These are phyloP conservation scores for Hydractinia symbiolongicarpus DNA, from an alignment of 30 jellyfish, hydroid and myxozoan genomes.

Conservation along the genomic window DNA sequence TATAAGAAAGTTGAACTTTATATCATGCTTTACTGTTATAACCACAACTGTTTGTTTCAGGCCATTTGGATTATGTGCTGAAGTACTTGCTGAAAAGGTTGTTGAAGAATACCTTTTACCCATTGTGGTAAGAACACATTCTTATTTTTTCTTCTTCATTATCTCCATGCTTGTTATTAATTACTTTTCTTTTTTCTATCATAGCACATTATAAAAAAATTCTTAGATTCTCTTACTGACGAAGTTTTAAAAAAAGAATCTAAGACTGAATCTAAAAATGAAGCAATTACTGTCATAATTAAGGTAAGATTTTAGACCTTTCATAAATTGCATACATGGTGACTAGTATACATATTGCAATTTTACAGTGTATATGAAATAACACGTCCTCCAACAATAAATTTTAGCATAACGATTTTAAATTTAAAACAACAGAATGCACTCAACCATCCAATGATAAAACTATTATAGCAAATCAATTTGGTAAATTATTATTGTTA, in stretches of 20 bases:
- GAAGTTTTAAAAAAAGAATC: constrained; percentile 87
- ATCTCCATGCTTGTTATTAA: not conserved
- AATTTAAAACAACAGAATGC: too few relatives aligned
- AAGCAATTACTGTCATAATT: constrained; percentile 81
- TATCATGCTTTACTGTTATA: too few relatives aligned
- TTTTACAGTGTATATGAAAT: too few relatives aligned
- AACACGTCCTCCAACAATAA: too few relatives aligned
- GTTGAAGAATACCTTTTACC: constrained; percentile 76
- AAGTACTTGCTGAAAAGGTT: constrained; percentile 62
- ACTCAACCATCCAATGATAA: too few relatives aligned
- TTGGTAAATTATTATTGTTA: too few relatives aligned
- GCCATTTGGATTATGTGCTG: constrained; percentile 98
- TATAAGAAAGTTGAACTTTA: too few relatives aligned
- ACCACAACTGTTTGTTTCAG: constrained; percentile 29
- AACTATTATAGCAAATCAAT: too few relatives aligned
- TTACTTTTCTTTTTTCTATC: not conserved
- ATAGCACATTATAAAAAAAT: constrained; percentile 58
- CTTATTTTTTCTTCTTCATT: not conserved
- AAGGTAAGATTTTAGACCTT: constrained; percentile 37
- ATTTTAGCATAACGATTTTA: too few relatives aligned
- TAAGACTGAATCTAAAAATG: constrained; percentile 87
- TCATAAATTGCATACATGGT: not conserved
- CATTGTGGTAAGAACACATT: constrained; percentile 58
- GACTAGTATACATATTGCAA: too few relatives aligned
- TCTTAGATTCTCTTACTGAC: constrained; percentile 84